Base-by-base conservation (phyloP, 2,797 vertebrate species). In the Coregonus sp. region DNA sequence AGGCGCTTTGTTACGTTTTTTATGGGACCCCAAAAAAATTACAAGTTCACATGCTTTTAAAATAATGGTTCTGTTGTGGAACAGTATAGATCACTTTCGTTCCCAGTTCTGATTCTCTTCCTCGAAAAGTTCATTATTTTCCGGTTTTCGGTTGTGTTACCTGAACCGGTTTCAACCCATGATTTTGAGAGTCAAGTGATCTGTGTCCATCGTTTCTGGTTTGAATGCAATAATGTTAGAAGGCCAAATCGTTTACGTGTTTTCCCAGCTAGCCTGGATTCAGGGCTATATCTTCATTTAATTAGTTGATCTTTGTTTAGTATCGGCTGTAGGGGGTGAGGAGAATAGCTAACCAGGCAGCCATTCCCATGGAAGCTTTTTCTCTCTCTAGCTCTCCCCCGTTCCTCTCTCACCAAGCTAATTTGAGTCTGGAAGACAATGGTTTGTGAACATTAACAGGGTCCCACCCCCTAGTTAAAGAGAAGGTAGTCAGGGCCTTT, bases 391-490 rank as follows among this genome's bases (percentile, higher is more conserved):
- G 15, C 59, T 16, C 16, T 9, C 25, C n/a, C n/a, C 70, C 51
- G 67, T 29, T 69, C 14, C 29, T 35, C 69, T 75, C 85, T 80
- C 6, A 35, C 37, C 29, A 33, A 35, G 2, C 79, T 86, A 86
- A 87, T 85, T 79, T 86, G 81, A 88, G 83, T 85, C 79, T 75
- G 52, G 72, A 78, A 75, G 79, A 90, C 88, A 90, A 87, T 85
- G 85, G 82, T 86, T 89, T 85, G 83, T 77, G 78, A 83, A 86
- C 86, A 86, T 92, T 90, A 90, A 88, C 82, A 84, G 86, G 84
- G 84, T 86, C 81, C 87, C 84, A 86, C 84, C 85, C 83, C 84
- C 87, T 93, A 93, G 94, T 94, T 93, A 93, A 63, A 77, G 75
- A 51, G 79, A 76, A 79, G 85, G 88, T 86, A 78, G 85, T 66